Base-by-base conservation (phyloP, 37 sponge, comb jelly and placozoan genomes). In the Mnemiopsis leidyi region DNA sequence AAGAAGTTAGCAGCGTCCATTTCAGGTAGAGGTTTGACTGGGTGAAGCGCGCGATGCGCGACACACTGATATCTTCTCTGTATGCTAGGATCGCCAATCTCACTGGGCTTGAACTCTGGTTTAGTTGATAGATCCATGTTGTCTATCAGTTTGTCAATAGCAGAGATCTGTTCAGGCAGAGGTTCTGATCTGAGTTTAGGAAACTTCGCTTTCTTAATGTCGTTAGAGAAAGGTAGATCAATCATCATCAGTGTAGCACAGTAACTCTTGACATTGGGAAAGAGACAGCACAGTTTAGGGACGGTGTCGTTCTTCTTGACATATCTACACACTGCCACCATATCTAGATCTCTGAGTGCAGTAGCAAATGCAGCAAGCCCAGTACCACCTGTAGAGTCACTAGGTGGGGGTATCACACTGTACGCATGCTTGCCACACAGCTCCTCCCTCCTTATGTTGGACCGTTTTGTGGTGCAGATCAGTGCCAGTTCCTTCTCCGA, bases 291-390 rank as follows among this genome's bases (percentile, higher is more conserved):
- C 79, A 77, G 79, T 32, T 77, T 77, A 20, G 79, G 79, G 2
- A 36, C 36, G 0, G 79, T 32, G 36, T 77, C 79, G 2, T 28
- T 36, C 18, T 77, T 77, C 79, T 34, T 77, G 33, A 77, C 79
- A 32, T 32, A 77, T 20, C 90, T 85, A 61, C 90, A 85, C 16
- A 85, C 36, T 2, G 90, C 90, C 90, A 85, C 90, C 90, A 85
- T 40, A 39, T 40, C 35, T 23, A 85, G 90, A 18, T 85, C 90
- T 37, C 61, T 85, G 90, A 85, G 90, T 0, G 90, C 90, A 85
- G 61, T 85, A 29, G 61, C 90, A 39, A 85, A 85, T n/a, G 90
- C 90, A 33, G 90, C 90, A 0, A 85, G 2, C 29, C 90, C 90
- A 0, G 40, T 23, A 29, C 61, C 35, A 25, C n/a, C 61, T n/a